Evolutionary conservation across 2,888 invertebrate genomes (phyloP).

Genomic region (Hemistola chrysoprasaria): DNA sequence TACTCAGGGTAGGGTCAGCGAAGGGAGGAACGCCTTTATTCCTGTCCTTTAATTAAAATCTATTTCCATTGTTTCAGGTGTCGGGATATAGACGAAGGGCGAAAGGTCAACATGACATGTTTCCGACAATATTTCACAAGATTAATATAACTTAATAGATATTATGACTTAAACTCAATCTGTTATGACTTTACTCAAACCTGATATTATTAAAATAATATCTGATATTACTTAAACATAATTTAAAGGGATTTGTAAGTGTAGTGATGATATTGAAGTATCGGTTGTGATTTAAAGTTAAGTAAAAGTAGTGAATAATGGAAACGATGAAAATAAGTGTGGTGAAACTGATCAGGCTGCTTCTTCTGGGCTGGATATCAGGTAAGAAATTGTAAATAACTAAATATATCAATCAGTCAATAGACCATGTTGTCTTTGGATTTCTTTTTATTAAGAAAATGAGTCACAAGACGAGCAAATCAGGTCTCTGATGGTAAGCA

Average conservation of each 20-base stretch:
- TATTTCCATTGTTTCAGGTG: slow-evolving; percentile 62
- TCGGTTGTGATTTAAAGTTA: slow-evolving; percentile 32
- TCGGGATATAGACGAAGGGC: slow-evolving; percentile 24
- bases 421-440: too few species aligned
- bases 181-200: background rate
- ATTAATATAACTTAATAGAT: slow-evolving; percentile 8
- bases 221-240: background rate
- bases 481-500: too few species aligned
- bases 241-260: slow-evolving; percentile 6
- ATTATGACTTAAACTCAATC: background rate
- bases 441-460: too few species aligned
- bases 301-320: slow-evolving; percentile 43
- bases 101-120: slow-evolving; percentile 32
- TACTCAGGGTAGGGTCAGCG: slow-evolving; percentile 20
- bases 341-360: slow-evolving; percentile 43
- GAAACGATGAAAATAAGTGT: slow-evolving; percentile 47
- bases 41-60: slow-evolving; percentile 31
- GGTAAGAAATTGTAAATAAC: too few species aligned
- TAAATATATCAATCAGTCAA: too few species aligned
- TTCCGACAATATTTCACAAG: slow-evolving; percentile 20
- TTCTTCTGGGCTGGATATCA: slow-evolving; percentile 59
- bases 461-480: too few species aligned
- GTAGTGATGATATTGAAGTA: slow-evolving; percentile 28
- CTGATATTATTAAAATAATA: background rate
- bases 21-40: slow-evolving; percentile 14